Base-by-base conservation (phyloP, 2,113 vertebrate species). In the Chloroceryle aenea region DNA sequence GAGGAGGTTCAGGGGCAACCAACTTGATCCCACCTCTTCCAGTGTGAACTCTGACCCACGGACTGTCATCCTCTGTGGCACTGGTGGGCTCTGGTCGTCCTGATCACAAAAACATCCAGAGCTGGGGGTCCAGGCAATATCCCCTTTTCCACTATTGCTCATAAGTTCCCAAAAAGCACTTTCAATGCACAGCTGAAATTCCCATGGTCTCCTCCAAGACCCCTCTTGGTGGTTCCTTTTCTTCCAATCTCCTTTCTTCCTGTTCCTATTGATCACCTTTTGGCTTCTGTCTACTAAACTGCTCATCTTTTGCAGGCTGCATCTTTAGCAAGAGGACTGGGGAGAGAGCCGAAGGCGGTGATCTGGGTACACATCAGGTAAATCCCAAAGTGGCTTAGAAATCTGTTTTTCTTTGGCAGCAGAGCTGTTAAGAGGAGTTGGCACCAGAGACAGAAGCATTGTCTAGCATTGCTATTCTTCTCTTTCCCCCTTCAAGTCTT, bases 391-490 rank as follows among this genome's bases (percentile, higher is more conserved):
- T 43, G 66, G 84, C 66, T 92, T n/a, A 91, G 48, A 85, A 94
- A 94, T 71, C 50, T 82, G 69, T 21, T 85, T 95, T 89, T 47
- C 43, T 79, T 84, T 2, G 0, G 86, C 48, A 94, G 73, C 93
- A 92, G 56, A 85, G 74, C 42, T 89, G 27, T 73, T 94, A 92
- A 87, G 87, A 87, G 81, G 56, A 96, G 84, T 45, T 94, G 77
- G 86, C 89, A 95, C 74, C 77, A 85, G 93, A 43, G 38, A 83
- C 79, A 93, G 77, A 76, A 95, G 78, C 85, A 94, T 73, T 95
- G 77, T 87, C 87, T 94, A 64, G 48, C 4, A 0, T 45, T 95
- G 45, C 74, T 97, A 76, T 95, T 97, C 91, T 95, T 92, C 77
- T 76, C 91, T 58, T 53, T 53, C 85, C 56, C 48, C 61, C 85